Evolutionary conservation across 37 sponge, comb jelly and placozoan species (phyloP).

Genomic region (Amphimedon queenslandica): DNA sequence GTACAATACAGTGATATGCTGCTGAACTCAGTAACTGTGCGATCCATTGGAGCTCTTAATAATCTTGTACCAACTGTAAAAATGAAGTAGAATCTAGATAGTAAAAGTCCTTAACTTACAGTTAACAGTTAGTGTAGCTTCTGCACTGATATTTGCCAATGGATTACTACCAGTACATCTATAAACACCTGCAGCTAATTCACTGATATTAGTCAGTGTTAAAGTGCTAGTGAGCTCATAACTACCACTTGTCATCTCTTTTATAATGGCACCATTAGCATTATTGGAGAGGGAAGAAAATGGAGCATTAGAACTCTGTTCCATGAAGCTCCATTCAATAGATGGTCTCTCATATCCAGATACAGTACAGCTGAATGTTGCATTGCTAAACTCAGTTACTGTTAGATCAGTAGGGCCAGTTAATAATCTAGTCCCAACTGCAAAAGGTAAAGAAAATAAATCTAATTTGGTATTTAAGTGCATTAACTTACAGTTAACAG

Average conservation of each 20-base stretch:
- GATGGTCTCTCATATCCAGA: constrained; percentile 38
- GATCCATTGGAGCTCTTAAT: background rate
- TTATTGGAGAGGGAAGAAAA: background rate
- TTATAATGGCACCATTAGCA: background rate
- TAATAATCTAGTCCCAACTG: constrained; percentile 40
- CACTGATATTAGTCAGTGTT: background rate
- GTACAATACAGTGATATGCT: background rate
- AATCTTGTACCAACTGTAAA: background rate
- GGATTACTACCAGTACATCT: constrained; percentile 14
- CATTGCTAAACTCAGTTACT: constrained; percentile 2
- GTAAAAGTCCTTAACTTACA: too few relatives aligned
- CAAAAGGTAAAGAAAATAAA: too few relatives aligned
- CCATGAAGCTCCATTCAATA: constrained; percentile 58
- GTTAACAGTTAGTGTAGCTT: background rate
- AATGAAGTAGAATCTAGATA: too few relatives aligned
- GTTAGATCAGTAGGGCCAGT: constrained; percentile 14
- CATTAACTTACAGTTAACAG: background rate
- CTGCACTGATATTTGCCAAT: background rate
- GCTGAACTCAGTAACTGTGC: background rate
- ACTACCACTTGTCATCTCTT: background rate
- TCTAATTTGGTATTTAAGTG: background rate
- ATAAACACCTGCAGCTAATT: background rate
- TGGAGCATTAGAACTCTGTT: background rate
- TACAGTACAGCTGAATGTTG: constrained; percentile 35
- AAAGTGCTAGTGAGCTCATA: background rate